Base-by-base conservation (phyloP, 2,797 vertebrate species). In the Phataginus tricuspis region DNA sequence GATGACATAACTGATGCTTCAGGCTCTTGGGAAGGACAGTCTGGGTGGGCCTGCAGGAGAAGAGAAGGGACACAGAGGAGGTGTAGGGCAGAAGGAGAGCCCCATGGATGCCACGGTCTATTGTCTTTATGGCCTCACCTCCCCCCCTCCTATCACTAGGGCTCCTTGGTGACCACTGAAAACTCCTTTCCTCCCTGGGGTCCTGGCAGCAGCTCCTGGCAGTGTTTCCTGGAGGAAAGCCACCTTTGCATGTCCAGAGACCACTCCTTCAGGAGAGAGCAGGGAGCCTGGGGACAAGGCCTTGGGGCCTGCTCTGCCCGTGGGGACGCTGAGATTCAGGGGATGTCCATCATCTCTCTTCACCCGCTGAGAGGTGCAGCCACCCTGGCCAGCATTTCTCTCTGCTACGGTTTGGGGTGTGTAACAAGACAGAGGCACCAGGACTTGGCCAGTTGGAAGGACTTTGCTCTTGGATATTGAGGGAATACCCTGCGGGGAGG, bases 31-130 rank as follows among this genome's bases (percentile, higher is more conserved):
- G 6, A 4, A 75, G 15, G 14, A 31, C 2, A 1, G 11, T 29
- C n/a, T 10, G 7, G 25, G 59, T 9, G 9, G 68, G 21, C 1
- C 31, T 61, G 3, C 39, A 12, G 25, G 57, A 31, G 37, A 45
- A 18, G 27, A 27, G 27, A 59, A 66, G 63, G 59, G 19, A 13
- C 29, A 29, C 10, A 37, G n/a, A 31, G 53, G 49, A 25, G 42
- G 18, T 7, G 4, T 1, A 11, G n/a, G 8, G 10, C 10, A 10
- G 51, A 23, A 45, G 11, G 12, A 8, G 7, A n/a, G 23, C 19
- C 8, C 11, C 23, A 4, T 1, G 25, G 25, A 15, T 23, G 6
- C n/a, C 7, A 8, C 0, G 59, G 27, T 25, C 11, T 61, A 2
- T 25, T 96, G 14, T 66, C 84, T 69, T 57, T n/a, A 1, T 9